Conservation (phyloP, 2,113 vertebrate species). For the Crotalus horridus region DNA sequence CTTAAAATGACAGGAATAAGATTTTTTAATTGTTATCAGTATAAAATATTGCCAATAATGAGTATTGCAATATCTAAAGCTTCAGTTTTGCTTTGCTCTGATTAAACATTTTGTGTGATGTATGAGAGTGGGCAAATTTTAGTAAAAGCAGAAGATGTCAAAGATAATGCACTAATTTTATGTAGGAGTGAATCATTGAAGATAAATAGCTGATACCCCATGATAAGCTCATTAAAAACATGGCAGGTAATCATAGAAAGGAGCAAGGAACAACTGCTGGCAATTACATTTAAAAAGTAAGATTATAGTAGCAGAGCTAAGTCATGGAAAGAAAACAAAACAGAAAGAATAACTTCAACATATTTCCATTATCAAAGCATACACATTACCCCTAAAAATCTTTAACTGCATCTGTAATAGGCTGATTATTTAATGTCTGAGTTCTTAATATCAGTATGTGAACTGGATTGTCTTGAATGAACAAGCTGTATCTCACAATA, state of each 20-base stretch:
- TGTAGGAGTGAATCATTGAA: background rate
- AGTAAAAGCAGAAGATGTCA: background rate
- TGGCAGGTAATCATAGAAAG: background rate
- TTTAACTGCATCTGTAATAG: background rate
- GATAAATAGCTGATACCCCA: background rate
- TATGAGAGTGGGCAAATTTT: background rate
- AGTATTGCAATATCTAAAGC: fast-evolving
- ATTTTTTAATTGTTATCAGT: background rate
- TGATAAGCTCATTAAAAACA: fast-evolving
- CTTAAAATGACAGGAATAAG: background rate
- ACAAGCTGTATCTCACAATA: background rate
- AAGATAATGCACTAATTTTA: background rate
- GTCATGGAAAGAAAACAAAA: background rate
- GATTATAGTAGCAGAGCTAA: background rate
- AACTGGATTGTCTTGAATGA: background rate
- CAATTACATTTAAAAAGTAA: background rate
- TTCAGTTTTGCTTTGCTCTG: background rate
- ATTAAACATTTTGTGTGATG: background rate
- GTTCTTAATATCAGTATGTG: background rate
- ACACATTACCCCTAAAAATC: background rate
- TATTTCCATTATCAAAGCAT: background rate
- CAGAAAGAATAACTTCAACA: background rate
- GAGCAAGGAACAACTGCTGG: background rate
- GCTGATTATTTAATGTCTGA: background rate
- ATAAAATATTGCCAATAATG: background rate